These are phyloP conservation scores for Bombus superbus DNA, from an alignment of 1,140 invertebrate species.

Conservation along the genomic window DNA sequence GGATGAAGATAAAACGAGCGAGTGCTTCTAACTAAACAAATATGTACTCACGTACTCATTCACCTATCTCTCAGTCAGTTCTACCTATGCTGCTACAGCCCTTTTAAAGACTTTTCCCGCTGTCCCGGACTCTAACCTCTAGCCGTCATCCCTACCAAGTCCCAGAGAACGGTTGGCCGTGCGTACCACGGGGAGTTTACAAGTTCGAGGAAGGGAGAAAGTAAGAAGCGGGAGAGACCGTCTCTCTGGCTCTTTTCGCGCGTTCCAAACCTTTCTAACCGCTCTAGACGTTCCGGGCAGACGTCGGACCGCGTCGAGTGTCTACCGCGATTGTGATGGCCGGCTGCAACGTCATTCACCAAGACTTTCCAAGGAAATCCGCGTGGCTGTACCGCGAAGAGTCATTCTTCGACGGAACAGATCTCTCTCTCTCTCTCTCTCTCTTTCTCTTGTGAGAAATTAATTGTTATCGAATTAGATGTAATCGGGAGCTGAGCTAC, in stretches of 20 bases:
- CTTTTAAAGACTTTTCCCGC: conserved; percentile 81
- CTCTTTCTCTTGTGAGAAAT: not conserved
- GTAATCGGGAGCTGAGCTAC: too few species aligned
- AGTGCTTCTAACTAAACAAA: conserved; percentile 82
- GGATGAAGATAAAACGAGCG: conserved; percentile 67
- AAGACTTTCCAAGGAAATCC: conserved; percentile 17
- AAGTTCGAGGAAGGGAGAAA: conserved; percentile 38
- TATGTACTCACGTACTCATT: conserved; percentile 82
- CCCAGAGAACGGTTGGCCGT: conserved; percentile 4
- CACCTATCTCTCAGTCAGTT: conserved; percentile 78
- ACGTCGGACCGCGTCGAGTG: conserved; percentile 7
- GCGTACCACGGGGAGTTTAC: conserved; percentile 20
- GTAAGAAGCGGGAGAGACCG: not conserved
- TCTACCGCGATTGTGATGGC: not conserved
- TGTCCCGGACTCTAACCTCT: conserved; percentile 51
- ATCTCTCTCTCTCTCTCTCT: too few species aligned
- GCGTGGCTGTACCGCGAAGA: not conserved
- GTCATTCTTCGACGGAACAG: not conserved
- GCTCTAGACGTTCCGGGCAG: conserved; percentile 25
- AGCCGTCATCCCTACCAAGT: conserved; percentile 1
- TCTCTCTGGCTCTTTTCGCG: conserved; percentile 24
- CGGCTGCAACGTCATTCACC: conserved; percentile 14
- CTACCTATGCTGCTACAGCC: conserved; percentile 73
- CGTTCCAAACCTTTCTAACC: conserved; percentile 46
- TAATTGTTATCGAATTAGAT: not conserved